A percentile compares a stretch with the other conserved stretches of the same genome.
Conservation (phyloP, 2,888 invertebrate species). For the Scrobipalpa costella region DNA sequence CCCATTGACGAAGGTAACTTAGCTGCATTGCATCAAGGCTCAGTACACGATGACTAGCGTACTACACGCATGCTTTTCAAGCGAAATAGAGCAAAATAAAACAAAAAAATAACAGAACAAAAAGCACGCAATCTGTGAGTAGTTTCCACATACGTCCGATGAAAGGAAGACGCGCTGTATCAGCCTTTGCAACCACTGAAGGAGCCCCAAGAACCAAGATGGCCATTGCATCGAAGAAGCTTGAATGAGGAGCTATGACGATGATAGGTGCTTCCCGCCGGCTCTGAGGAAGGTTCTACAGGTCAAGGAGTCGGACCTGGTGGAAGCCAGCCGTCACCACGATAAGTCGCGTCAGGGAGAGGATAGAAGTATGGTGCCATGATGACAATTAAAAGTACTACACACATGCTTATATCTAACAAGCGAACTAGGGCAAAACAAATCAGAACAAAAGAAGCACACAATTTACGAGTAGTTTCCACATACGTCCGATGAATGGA, state of each 20-base stretch:
- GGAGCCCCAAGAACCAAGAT: slow-evolving; percentile 91
- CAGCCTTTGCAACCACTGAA: slow-evolving; percentile 94
- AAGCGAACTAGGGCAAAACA: background rate
- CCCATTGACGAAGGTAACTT: no score
- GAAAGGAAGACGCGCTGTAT: slow-evolving; percentile 90
- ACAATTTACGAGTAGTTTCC: background rate
- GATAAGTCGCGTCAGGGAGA: no score
- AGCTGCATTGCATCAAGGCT: background rate
- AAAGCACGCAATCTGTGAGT: no score
- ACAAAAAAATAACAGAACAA: background rate
- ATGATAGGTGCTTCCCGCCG: slow-evolving; percentile 90
- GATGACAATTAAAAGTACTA: background rate
- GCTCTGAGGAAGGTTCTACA: slow-evolving; percentile 50
- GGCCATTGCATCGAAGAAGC: slow-evolving; percentile 93
- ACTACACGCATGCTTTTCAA: no score
- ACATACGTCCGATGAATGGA: slow-evolving; percentile 95
- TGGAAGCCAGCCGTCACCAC: no score
- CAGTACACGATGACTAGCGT: background rate
- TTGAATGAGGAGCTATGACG: slow-evolving; percentile 94
- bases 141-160: slow-evolving; percentile 90
- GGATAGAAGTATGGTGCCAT: no score
- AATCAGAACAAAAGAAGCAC: background rate
- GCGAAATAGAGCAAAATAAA: background rate
- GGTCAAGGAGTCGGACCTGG: no score
- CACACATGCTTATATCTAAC: background rate